These are phyloP conservation scores for Poliocrania exsul DNA, from an alignment of 2,797 vertebrate genomes.

Conservation along the genomic window DNA sequence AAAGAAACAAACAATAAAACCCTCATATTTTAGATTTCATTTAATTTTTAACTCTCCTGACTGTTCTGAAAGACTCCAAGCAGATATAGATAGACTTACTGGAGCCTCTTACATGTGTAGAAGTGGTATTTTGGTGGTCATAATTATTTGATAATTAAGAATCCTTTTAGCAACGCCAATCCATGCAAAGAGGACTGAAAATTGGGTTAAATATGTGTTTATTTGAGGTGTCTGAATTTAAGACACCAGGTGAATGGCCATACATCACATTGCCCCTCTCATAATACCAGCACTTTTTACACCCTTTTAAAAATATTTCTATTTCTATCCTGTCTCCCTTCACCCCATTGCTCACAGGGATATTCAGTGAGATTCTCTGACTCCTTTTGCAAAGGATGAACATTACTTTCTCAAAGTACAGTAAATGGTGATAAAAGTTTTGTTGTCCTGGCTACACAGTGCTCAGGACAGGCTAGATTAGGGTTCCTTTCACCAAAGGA, in stretches of 20 bases:
- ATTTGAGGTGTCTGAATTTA: neutral
- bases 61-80: neutral
- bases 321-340: neutral
- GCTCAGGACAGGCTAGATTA: neutral
- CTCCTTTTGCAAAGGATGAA: neutral
- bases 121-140: neutral
- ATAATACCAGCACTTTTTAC: neutral
- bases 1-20: constrained; percentile 3
- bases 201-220: neutral
- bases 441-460: neutral
- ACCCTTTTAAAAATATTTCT: neutral
- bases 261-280: neutral
- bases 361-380: neutral
- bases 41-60: neutral
- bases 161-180: neutral
- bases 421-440: neutral
- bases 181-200: neutral
- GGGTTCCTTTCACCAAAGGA: neutral
- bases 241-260: neutral
- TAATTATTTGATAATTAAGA: neutral
- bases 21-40: neutral
- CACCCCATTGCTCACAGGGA: neutral
- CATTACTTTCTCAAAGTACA: neutral
- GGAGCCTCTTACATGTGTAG: neutral
- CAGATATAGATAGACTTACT: neutral